Percentiles rank a stretch among this genome's conserved stretches.
These are phyloP conservation scores for Apostichopus japonicus DNA, from an alignment of 35 echinoderm and acorn worm genomes.

Conservation along the genomic window DNA sequence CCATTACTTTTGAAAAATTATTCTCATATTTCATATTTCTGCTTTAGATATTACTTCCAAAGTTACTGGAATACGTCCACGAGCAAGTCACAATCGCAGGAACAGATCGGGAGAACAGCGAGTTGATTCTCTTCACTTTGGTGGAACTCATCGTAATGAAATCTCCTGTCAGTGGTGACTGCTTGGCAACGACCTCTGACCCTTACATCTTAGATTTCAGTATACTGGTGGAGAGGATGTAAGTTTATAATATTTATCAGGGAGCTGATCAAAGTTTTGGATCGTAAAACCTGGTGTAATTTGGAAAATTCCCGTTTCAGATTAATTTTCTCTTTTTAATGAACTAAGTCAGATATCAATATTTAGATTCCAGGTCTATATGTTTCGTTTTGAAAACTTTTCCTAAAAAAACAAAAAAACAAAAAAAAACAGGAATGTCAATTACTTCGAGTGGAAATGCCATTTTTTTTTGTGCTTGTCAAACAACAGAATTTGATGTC, in stretches of 20 bases:
- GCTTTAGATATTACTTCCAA: constrained; percentile 15
- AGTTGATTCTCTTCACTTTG: constrained; percentile 69
- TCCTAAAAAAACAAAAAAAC: too few species aligned
- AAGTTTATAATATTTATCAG: neutral
- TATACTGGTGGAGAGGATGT: constrained; percentile 62
- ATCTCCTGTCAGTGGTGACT: constrained; percentile 27
- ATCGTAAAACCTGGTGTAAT: too few species aligned
- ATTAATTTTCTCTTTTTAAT: too few species aligned
- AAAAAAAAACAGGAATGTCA: too few species aligned
- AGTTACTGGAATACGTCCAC: constrained; percentile 19
- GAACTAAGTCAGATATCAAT: too few species aligned
- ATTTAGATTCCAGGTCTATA: too few species aligned
- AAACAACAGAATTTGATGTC: too few species aligned
- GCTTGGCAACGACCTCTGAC: constrained; percentile 27
- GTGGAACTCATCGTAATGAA: constrained; percentile 59
- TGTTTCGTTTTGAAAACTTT: too few species aligned
- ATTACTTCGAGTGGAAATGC: neutral
- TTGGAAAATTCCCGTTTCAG: too few species aligned
- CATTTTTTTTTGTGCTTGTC: neutral
- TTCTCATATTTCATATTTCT: neutral
- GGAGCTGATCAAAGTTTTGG: too few species aligned
- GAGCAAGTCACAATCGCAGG: neutral
- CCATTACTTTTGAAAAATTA: too few species aligned
- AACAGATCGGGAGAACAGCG: constrained; percentile 9
- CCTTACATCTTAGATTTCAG: constrained; percentile 80